Base-by-base conservation (phyloP, 1,140 invertebrate genomes). In the Meloidogyne hapla region DNA sequence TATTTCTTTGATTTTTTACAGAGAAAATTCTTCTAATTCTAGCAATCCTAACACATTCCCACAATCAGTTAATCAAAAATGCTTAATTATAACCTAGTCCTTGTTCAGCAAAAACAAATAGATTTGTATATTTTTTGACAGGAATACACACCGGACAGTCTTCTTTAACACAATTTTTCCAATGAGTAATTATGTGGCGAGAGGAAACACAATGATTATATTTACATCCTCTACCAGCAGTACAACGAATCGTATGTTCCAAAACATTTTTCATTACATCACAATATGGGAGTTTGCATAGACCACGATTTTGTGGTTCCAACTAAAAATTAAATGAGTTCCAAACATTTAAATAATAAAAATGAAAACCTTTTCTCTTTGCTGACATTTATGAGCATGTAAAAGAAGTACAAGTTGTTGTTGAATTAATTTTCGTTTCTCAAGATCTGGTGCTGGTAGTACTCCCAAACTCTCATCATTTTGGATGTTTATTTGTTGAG, bases 201-300 rank as follows among this genome's bases (percentile, higher is more conserved):
- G 95, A 98, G 23, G 95, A 98, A 74, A 94, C 95, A 89, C 96
- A 99, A 86, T 99, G 96, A 42, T 95, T 92, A 76, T 95, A 88
- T 79, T 79, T 84, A 85, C 89, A 90, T 64, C 83, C 80, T 83
- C 89, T 88, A 68, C 95, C 96, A 40, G 92, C 93, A 89, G 94
- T 93, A 89, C 96, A 99, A 0, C 91, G 94, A 61, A 94, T 95
- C 96, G 99, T 98, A 85, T 99, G 96, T 84, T 92, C 94, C 67
- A 99, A 90, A n/a, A 99, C 95, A 83, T 94, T 94, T 88, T 98
- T 98, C 96, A 99, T 99, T 0, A 94, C 98, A 87, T 93, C 93
- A 89, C 45, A 48, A 15, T 48, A 18, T 18, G 45, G 13, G 2
- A 48, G 13, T 2, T 13, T 15, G 15, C 96, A 25, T 63, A 12